Evolutionary conservation across 2,888 invertebrate species (phyloP), one percentile per base, ranked within the genome.

Genomic region (Sylvicola fuscatus): DNA sequence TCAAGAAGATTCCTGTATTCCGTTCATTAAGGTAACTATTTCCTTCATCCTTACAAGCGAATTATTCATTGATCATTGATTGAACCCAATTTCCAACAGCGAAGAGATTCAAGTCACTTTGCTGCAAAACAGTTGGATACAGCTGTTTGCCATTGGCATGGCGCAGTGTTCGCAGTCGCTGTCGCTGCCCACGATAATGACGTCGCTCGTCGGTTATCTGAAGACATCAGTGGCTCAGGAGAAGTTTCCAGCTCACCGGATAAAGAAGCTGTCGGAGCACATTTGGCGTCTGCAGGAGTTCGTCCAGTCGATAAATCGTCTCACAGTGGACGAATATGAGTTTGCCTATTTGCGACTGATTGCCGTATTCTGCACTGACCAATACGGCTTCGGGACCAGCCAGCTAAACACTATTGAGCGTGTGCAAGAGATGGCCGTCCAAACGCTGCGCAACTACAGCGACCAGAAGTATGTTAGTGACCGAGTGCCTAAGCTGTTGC

Each of bases 141-240:
- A 92, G 51, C 56, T 97, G 40, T 86, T 97, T 54, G 77, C 82
- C 2, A 65, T 97, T 26, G 92, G 92, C 0, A 64, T 97, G 42
- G 80, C 87, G 10, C 89, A 92, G 58, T 83, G 82, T 51, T 70
- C 83, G 1, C 69, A 75, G 38, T 71, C 76, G 16, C 62, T 90
- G 47, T 78, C 80, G 7, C 66, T 93, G 40, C 62, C 72, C 36
- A 72, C 83, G 35, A 79, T 93, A 46, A 65, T 95, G 45, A 76
- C 82, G 16, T 81, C 82, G 41, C 72, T 89, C 52, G 70, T 79
- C 37, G 72, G 71, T 49, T 86, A 87, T 52, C 64, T 90, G 11
- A 34, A 37, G 39, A 32, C 35, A 3, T 3, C 49, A 61, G 61
- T 56, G 38, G 16, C 33, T 28, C 70, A 77, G 49, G 79, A 79